phyloP scores from a whole-genome alignment of 2,113 vertebrate species.

The Petroica traversi region DNA sequence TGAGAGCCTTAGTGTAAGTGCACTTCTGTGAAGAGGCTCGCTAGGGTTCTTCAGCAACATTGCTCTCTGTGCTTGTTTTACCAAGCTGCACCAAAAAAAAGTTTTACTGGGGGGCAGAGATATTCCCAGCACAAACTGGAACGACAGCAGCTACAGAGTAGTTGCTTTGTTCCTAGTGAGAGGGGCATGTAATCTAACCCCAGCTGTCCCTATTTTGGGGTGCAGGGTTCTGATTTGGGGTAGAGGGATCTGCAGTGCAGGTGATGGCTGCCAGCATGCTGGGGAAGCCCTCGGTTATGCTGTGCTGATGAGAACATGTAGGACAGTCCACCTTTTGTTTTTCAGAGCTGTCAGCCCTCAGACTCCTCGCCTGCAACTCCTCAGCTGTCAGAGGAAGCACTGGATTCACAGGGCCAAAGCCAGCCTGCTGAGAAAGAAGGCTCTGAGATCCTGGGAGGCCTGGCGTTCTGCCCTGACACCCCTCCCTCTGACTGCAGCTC shows the following conservation, averaged over 20 bases:
- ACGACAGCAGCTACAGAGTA: background rate
- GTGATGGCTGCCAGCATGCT: background rate
- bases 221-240: background rate
- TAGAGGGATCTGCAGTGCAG: background rate
- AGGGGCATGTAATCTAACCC: background rate
- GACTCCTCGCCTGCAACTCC: slow-evolving; percentile 53
- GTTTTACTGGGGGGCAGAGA: background rate
- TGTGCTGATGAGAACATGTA: background rate
- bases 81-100: background rate
- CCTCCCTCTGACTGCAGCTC: slow-evolving; percentile 45
- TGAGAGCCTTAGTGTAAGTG: slow-evolving; percentile 87
- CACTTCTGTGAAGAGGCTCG: slow-evolving; percentile 51
- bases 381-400: slow-evolving; percentile 12
- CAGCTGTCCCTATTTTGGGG: background rate
- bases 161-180: background rate
- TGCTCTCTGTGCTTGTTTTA: background rate
- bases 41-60: background rate
- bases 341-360: slow-evolving; percentile 76
- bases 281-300: background rate
- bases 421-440: slow-evolving; percentile 42
- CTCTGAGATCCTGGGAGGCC: slow-evolving; percentile 64
- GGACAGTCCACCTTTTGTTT: slow-evolving; percentile 49
- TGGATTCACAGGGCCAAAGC: slow-evolving; percentile 10
- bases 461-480: slow-evolving; percentile 55
- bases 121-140: background rate